phyloP scores from a whole-genome alignment of 2,888 invertebrate genomes.

The Zele albiditarsus region DNA sequence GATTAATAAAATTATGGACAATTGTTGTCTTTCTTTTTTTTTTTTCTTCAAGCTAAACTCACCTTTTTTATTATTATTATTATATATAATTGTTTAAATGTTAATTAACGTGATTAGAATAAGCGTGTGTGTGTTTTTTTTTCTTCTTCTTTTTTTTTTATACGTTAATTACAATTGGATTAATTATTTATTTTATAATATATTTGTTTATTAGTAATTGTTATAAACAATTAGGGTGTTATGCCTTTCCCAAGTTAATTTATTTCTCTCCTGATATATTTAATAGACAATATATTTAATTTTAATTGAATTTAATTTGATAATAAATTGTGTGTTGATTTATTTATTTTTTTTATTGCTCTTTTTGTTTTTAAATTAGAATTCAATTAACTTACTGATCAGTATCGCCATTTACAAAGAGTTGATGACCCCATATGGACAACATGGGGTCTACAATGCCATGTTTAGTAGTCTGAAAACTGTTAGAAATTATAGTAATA shows the following conservation, averaged over 20 bases:
- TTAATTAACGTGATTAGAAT: not conserved
- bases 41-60: not conserved
- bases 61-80: not conserved
- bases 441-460: conserved; percentile 99
- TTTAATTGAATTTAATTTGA: no score
- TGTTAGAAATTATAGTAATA: conserved; percentile 71
- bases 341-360: not conserved
- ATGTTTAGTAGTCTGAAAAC: conserved; percentile 84
- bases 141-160: no score
- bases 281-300: not conserved
- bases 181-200: not conserved
- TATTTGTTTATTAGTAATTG: conserved; percentile 6
- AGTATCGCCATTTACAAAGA: conserved; percentile 97
- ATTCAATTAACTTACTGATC: conserved; percentile 89
- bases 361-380: conserved; percentile 25
- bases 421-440: conserved; percentile 98
- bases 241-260: conserved; percentile 48
- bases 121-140: no score
- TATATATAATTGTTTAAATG: no score
- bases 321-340: no score
- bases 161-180: not conserved
- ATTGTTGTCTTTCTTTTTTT: not conserved
- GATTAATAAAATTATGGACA: not conserved
- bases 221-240: conserved; percentile 43
- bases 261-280: not conserved